Evolutionary conservation across 1,140 invertebrate species (phyloP).

Genomic region (Atta cephalotes): DNA sequence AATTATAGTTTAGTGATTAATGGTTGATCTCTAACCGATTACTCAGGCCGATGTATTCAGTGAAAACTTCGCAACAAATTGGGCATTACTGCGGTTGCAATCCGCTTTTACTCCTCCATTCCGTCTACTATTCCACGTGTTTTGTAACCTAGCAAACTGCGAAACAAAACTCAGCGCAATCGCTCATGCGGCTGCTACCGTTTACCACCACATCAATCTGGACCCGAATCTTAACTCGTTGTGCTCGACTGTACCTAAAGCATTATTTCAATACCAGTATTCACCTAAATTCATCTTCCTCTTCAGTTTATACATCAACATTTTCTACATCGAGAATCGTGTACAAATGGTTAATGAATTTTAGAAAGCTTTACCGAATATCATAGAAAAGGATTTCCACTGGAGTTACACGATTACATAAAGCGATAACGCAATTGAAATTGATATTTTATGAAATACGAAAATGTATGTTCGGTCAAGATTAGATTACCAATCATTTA

Average conservation of each 20-base stretch:
- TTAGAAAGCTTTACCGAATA: not conserved
- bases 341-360: conserved; percentile 22
- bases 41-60: conserved; percentile 16
- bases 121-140: conserved; percentile 19
- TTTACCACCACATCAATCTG: conserved; percentile 47
- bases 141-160: conserved; percentile 53
- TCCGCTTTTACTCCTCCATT: conserved; percentile 49
- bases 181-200: conserved; percentile 44
- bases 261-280: conserved; percentile 7
- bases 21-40: conserved; percentile 13
- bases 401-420: conserved; percentile 7
- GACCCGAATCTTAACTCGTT: conserved; percentile 45
- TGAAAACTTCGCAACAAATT: conserved; percentile 57
- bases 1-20: conserved; percentile 11
- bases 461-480: conserved; percentile 6
- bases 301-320: not conserved
- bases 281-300: not conserved
- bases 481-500: conserved; percentile 31
- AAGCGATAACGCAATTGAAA: conserved; percentile 10
- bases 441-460: conserved; percentile 22
- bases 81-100: conserved; percentile 21
- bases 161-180: conserved; percentile 55
- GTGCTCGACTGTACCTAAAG: not conserved
- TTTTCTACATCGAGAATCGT: not conserved
- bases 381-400: not conserved